These are phyloP conservation scores for Menidia menidia DNA, from an alignment of 2,797 vertebrate species.

Conservation along the genomic window DNA sequence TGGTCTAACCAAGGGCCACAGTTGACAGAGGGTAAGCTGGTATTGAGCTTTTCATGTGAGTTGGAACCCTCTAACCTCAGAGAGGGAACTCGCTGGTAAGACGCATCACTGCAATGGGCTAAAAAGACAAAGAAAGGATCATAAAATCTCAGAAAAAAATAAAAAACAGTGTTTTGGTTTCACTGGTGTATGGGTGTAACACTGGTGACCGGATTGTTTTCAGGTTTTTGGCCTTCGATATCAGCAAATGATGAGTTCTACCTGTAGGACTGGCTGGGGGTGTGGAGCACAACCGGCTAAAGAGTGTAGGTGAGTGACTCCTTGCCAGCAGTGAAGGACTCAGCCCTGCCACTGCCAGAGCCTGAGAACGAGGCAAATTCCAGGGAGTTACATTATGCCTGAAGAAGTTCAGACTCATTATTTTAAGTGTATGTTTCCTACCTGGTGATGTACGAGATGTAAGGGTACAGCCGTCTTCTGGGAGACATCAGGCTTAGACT, in stretches of 20 bases:
- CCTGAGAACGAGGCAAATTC: slow-evolving; percentile 76
- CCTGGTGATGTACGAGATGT: slow-evolving; percentile 97
- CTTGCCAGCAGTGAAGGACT: slow-evolving; percentile 91
- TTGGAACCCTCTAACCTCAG: slow-evolving; percentile 87
- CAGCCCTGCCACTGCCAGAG: slow-evolving; percentile 92
- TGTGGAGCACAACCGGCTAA: slow-evolving; percentile 89
- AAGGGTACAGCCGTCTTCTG: slow-evolving; percentile 94
- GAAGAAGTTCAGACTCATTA: neutral
- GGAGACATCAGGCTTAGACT: slow-evolving; percentile 89
- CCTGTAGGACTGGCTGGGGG: slow-evolving; percentile 88
- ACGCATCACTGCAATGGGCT: slow-evolving; percentile 76
- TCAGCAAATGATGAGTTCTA: slow-evolving; percentile 24
- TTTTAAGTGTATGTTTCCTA: slow-evolving; percentile 52
- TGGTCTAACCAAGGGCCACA: slow-evolving; percentile 84
- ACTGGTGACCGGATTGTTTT: neutral
- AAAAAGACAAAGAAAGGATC: slow-evolving; percentile 3
- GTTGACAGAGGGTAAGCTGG: slow-evolving; percentile 95
- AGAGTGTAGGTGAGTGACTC: slow-evolving; percentile 92
- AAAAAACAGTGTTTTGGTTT: neutral
- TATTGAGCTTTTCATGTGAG: slow-evolving; percentile 95
- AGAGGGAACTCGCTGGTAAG: slow-evolving; percentile 86
- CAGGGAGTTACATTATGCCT: slow-evolving; percentile 3
- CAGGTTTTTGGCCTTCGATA: neutral
- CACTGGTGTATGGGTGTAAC: neutral
- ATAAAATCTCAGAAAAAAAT: neutral